Percentiles rank a stretch among this genome's conserved stretches.
Evolutionary conservation across 2,113 vertebrate genomes (phyloP).

Genomic region (Scatophagus argus): DNA sequence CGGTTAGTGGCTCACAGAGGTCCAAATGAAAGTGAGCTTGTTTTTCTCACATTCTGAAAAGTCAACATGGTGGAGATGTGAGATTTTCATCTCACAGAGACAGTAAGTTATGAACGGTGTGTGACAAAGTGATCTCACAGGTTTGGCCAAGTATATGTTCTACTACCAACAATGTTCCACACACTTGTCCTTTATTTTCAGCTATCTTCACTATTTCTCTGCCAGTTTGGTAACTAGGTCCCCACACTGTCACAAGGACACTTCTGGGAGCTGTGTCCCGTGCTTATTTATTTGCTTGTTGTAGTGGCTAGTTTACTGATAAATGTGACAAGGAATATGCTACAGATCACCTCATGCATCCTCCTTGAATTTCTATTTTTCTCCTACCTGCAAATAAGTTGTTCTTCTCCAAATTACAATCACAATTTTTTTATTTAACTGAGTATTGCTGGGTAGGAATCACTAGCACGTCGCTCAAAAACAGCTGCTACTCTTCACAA

Average conservation of each 20-base stretch:
- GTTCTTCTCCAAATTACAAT: not conserved
- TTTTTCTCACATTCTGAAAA: conserved; percentile 15
- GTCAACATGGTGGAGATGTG: conserved; percentile 28
- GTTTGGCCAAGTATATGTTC: not conserved
- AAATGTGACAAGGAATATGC: too few species aligned
- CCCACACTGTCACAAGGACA: not conserved
- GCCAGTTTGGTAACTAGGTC: not conserved
- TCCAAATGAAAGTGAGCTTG: not conserved
- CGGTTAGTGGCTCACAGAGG: not conserved
- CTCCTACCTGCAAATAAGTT: not conserved
- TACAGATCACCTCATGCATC: not conserved
- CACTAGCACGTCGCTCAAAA: too few species aligned
- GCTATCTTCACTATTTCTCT: not conserved
- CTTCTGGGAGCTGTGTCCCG: too few species aligned
- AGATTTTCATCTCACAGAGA: not conserved
- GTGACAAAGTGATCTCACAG: not conserved
- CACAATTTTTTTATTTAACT: not conserved
- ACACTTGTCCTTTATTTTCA: not conserved
- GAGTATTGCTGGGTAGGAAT: not conserved
- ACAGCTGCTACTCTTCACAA: not conserved
- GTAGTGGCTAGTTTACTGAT: not conserved
- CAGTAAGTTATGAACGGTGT: not conserved
- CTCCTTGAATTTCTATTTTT: not conserved
- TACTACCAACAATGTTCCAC: not conserved
- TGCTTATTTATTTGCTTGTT: not conserved